These are phyloP conservation scores for Telmatherina bonti DNA, from an alignment of 2,797 vertebrate genomes.

Conservation along the genomic window DNA sequence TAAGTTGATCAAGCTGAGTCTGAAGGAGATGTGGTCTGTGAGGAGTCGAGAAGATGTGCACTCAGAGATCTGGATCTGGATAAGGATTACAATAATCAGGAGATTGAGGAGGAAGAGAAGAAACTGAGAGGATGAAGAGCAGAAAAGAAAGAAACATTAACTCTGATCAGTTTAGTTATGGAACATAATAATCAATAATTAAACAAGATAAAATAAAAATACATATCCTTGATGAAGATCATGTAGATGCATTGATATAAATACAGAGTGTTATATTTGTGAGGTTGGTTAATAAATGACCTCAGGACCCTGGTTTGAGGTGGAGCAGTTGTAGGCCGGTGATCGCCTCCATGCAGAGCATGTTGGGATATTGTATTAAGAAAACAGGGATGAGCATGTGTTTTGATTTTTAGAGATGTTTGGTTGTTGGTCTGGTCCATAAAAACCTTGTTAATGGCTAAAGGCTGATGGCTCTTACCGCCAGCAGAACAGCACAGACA, in stretches of 20 bases:
- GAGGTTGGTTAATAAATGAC: background rate
- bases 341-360: too few relatives aligned
- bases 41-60: constrained; percentile 31
- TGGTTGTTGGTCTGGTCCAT: constrained; percentile 67
- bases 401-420: constrained; percentile 42
- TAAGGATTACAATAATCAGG: constrained; percentile 23
- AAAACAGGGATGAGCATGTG: constrained; percentile 8
- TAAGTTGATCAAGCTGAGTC: constrained; percentile 18
- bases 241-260: too few relatives aligned
- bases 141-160: constrained; percentile 15
- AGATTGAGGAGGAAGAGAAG: constrained; percentile 14
- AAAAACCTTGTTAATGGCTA: constrained; percentile 62
- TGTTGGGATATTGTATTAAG: background rate
- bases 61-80: constrained; percentile 37
- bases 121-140: constrained; percentile 4
- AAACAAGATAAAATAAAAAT: background rate
- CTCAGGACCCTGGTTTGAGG: background rate
- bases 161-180: background rate
- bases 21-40: constrained; percentile 31
- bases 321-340: too few relatives aligned
- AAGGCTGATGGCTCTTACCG: constrained; percentile 64
- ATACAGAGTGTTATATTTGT: too few relatives aligned
- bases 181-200: background rate
- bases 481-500: constrained; percentile 49
- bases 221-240: too few relatives aligned